Evolutionary conservation across 37 sponge, comb jelly and placozoan species (phyloP).

Genomic region (Tethya wilhelma): DNA sequence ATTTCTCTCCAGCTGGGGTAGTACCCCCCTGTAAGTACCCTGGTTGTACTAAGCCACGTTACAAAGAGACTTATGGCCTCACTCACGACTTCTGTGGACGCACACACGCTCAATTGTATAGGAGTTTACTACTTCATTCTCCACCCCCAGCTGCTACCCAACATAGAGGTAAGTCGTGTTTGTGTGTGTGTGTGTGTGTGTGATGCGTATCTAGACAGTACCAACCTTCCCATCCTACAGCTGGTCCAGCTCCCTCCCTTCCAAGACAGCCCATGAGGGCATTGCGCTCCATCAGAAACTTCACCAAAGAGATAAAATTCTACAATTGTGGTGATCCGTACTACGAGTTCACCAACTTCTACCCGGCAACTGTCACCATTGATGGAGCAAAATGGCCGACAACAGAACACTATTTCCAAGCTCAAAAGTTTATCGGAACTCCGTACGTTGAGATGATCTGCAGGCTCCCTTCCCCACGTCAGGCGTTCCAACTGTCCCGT

Average conservation of each 20-base stretch:
- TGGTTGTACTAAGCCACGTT: neutral
- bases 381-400: conserved; percentile 66
- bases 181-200: too few species aligned
- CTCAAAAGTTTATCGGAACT: conserved; percentile 83
- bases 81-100: neutral
- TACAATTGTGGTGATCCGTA: conserved; percentile 68
- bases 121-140: neutral
- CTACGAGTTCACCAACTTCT: conserved; percentile 86
- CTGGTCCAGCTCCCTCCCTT: too few species aligned
- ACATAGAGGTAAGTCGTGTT: too few species aligned
- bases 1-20: too few species aligned
- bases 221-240: too few species aligned
- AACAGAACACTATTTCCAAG: conserved; percentile 85
- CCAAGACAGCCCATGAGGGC: too few species aligned
- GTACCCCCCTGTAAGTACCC: neutral
- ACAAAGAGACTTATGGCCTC: neutral
- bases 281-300: too few species aligned
- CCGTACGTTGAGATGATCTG: conserved; percentile 64
- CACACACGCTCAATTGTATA: neutral
- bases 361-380: conserved; percentile 18
- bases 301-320: conserved; percentile 42
- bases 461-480: conserved; percentile 20
- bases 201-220: too few species aligned
- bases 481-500: conserved; percentile 68
- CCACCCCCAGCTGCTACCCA: neutral